Evolutionary conservation across 2,888 invertebrate species (phyloP).

Genomic region (Sarcophaga rosellei): DNA sequence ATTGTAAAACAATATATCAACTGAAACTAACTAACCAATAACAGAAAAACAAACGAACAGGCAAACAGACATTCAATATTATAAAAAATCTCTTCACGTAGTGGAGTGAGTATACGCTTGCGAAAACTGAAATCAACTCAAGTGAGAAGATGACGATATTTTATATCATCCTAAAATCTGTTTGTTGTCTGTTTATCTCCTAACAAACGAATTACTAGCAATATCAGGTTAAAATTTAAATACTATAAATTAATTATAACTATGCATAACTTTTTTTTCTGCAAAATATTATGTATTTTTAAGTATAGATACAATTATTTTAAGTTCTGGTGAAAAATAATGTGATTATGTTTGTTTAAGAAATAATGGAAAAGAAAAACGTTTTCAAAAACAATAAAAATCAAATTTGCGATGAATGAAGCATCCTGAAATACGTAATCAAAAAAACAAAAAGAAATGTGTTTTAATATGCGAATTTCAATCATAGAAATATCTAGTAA

Average conservation of each 20-base stretch:
- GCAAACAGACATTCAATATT: not conserved
- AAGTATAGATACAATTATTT: constrained; percentile 67
- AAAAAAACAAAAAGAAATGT: constrained; percentile 42
- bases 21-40: not conserved
- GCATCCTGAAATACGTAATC: constrained; percentile 65
- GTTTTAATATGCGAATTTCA: not conserved
- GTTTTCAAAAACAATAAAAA: constrained; percentile 65
- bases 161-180: not conserved
- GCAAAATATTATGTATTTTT: constrained; percentile 54
- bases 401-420: constrained; percentile 65
- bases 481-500: no score
- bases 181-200: constrained; percentile 34
- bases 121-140: constrained; percentile 3
- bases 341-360: constrained; percentile 67
- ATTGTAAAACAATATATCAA: constrained; percentile 6
- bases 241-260: constrained; percentile 14
- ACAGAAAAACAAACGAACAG: not conserved
- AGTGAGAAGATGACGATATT: not conserved
- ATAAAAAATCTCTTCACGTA: no score
- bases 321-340: constrained; percentile 63
- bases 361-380: constrained; percentile 41
- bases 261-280: constrained; percentile 19
- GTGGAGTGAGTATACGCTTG: no score
- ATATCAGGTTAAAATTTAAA: constrained; percentile 52
- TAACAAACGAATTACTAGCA: constrained; percentile 55